Evolutionary conservation across 2,797 vertebrate genomes (phyloP), one percentile per base, ranked within the genome.

Genomic region (Spinus pinus): DNA sequence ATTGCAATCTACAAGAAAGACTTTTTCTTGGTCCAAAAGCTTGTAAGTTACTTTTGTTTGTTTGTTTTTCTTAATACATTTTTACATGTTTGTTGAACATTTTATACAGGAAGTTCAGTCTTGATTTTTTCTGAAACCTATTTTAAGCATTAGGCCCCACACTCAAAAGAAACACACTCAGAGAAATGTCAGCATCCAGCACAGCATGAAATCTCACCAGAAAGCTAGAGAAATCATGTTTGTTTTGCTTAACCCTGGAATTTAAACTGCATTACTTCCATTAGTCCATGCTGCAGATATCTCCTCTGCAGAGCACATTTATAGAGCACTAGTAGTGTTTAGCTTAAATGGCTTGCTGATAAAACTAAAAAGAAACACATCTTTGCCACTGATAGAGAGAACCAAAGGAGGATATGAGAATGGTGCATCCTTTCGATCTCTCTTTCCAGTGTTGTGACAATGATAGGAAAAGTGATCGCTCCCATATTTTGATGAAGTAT

Each of bases 21-120:
- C 88, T 99, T 99, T 95, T 99, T 99, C 97, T 98, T 99, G 98
- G 99, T 99, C 96, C 99, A 99, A 98, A 99, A 99, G 95, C 98
- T 99, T 98, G 99, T 98, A 93, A 97, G 98, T 97, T 75, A n/a
- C 15, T 22, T 49, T 47, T 35, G n/a, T 28, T 58, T 67, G 25
- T 10, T 42, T 61, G 25, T 31, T 65, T 61, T 28, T 10, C 41
- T 0, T 18, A 5, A 42, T 93, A 42, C 6, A 23, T 80, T 87
- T 31, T 70, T 60, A 47, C 2, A 19, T 13, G 0, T 46, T 62
- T 46, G 6, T 61, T 62, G 44, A 90, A 19, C 12, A 31, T 75
- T 90, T 82, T 56, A 42, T 72, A 66, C 10, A 42, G 35, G 35
- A 65, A 87, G 23, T 72, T 91, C n/a, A 62, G 0, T 75, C 69